These are phyloP conservation scores for Scaptomyza polygonia DNA, from an alignment of 2,888 invertebrate genomes.

Conservation along the genomic window DNA sequence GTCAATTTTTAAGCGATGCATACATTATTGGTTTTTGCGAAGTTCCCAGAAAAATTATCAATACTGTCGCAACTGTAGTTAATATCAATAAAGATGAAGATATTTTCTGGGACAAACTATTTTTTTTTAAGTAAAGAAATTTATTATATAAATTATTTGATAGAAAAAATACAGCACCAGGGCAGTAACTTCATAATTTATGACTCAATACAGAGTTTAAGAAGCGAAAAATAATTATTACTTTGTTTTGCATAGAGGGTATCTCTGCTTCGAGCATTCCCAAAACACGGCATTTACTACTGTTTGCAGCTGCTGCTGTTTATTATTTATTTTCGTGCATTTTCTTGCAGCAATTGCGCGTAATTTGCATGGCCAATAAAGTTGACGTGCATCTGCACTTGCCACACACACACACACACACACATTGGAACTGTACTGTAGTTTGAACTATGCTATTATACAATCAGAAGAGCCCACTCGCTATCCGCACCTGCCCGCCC, in stretches of 20 bases:
- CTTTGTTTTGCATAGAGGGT: neutral
- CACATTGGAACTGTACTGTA: neutral
- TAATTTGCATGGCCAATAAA: slow-evolving; percentile 62
- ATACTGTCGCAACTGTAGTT: too few relatives aligned
- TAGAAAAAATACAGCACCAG: too few relatives aligned
- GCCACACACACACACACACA: slow-evolving; percentile 18
- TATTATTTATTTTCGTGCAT: neutral
- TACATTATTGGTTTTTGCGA: too few relatives aligned
- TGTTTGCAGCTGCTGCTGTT: neutral
- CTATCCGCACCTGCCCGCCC: neutral
- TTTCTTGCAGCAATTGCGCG: slow-evolving; percentile 51
- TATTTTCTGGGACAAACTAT: too few relatives aligned
- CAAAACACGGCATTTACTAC: neutral
- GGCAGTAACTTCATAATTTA: too few relatives aligned
- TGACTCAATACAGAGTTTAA: too few relatives aligned
- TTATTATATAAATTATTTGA: too few relatives aligned
- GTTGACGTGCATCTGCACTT: slow-evolving; percentile 10
- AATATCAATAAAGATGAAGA: too few relatives aligned
- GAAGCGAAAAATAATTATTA: too few relatives aligned
- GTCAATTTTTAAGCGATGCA: too few relatives aligned
- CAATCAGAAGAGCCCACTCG: slow-evolving; percentile 26
- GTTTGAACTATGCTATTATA: slow-evolving; percentile 57
- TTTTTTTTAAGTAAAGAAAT: too few relatives aligned
- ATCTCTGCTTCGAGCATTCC: neutral
- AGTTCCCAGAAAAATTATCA: too few relatives aligned